These are phyloP conservation scores for Leptinotarsa texana DNA, from an alignment of 1,140 invertebrate genomes.

Conservation along the genomic window DNA sequence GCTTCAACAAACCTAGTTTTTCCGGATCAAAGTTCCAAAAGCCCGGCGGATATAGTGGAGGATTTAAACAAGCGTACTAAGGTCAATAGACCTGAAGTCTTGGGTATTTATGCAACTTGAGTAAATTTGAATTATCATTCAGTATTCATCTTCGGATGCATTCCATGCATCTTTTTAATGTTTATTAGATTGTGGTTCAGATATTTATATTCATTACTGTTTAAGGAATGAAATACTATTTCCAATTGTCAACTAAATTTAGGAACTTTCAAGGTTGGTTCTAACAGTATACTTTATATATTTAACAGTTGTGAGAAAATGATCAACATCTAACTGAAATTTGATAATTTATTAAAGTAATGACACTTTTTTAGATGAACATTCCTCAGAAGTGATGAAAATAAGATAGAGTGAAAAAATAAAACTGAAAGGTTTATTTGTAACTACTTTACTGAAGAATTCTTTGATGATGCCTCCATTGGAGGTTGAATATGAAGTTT, in stretches of 20 bases:
- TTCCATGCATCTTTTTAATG: constrained; percentile 13
- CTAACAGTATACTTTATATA: neutral
- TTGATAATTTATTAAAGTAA: no score
- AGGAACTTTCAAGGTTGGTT: neutral
- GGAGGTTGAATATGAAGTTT: no score
- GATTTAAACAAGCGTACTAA: constrained; percentile 6
- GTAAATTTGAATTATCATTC: neutral
- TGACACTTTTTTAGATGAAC: no score
- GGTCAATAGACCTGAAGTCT: neutral
- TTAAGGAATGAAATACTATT: constrained; percentile 2
- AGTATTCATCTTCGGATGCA: constrained; percentile 13
- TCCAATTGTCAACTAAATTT: neutral
- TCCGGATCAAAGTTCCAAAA: constrained; percentile 6
- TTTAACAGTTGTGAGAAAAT: no score
- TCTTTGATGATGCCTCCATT: no score
- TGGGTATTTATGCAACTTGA: constrained; percentile 1
- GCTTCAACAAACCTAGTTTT: neutral
- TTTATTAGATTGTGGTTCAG: neutral
- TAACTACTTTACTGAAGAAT: no score
- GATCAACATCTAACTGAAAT: no score
- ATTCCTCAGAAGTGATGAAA: no score
- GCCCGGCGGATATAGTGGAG: neutral
- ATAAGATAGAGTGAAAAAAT: no score
- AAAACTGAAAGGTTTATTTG: no score
- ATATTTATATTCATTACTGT: neutral